These are phyloP conservation scores for Cryptotermes secundus DNA, from an alignment of 1,140 invertebrate species.

Conservation along the genomic window DNA sequence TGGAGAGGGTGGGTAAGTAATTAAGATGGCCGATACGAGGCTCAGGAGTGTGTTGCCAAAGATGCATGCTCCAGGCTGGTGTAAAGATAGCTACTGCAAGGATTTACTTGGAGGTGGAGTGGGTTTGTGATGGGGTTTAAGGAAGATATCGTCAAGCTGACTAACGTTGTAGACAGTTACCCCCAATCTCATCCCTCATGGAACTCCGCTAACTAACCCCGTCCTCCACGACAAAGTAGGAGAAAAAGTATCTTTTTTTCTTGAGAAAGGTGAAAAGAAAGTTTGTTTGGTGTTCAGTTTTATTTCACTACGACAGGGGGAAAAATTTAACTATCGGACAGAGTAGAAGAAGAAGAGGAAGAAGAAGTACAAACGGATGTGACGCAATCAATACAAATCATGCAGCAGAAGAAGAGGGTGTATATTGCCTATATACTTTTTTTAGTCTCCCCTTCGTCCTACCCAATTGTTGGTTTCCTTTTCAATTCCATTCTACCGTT, in stretches of 20 bases:
- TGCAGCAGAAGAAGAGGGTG: neutral
- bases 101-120: neutral
- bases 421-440: slow-evolving; percentile 11
- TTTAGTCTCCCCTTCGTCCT: neutral
- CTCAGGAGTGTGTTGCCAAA: slow-evolving; percentile 19
- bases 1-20: neutral
- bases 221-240: neutral
- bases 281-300: neutral
- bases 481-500: slow-evolving; percentile 1
- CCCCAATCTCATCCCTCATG: neutral
- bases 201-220: neutral
- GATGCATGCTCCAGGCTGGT: neutral
- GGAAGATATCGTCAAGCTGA: slow-evolving; percentile 1
- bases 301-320: neutral
- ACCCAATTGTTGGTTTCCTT: slow-evolving; percentile 12
- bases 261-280: neutral
- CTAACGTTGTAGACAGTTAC: neutral
- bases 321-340: neutral
- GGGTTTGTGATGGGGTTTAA: neutral
- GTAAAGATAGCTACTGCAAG: neutral
- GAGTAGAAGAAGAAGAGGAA: neutral
- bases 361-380: neutral
- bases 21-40: slow-evolving; percentile 30
- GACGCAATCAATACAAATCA: neutral
- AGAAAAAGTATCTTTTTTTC: neutral